Conservation (phyloP, 2,888 invertebrate species). For the Polydrusus tereticollis region DNA sequence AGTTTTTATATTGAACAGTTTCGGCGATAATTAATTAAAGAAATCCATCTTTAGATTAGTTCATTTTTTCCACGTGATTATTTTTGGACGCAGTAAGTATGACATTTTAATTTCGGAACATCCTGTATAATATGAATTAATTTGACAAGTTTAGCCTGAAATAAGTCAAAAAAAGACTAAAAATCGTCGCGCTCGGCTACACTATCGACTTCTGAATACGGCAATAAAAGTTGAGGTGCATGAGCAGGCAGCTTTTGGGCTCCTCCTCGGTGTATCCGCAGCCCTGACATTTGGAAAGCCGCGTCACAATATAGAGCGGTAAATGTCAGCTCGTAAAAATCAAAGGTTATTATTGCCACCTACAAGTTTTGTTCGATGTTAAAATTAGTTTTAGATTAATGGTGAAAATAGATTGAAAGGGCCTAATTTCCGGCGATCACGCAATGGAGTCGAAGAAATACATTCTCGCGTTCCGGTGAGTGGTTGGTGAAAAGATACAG, state of each 20-base stretch:
- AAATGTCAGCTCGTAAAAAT: constrained; percentile 39
- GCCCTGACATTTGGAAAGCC: constrained; percentile 34
- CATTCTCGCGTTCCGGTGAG: background rate
- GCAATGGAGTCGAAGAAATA: constrained; percentile 5
- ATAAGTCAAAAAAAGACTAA: no score
- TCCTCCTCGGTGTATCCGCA: constrained; percentile 24
- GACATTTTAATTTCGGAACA: no score
- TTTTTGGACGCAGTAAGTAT: no score
- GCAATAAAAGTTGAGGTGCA: constrained; percentile 13
- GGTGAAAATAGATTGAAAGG: background rate
- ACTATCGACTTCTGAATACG: background rate
- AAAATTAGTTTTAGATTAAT: background rate
- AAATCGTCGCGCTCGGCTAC: background rate
- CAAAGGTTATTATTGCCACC: constrained; percentile 40
- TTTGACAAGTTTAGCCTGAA: no score
- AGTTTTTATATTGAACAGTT: no score
- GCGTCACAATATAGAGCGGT: constrained; percentile 31
- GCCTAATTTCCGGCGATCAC: constrained; percentile 12
- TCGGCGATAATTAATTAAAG: no score
- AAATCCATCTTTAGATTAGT: no score
- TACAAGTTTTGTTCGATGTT: constrained; percentile 1
- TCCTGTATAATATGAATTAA: no score
- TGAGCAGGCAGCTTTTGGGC: no score
- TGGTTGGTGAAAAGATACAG: background rate
- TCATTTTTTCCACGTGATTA: no score